Base-by-base conservation (phyloP, 2,888 invertebrate genomes). In the Harpalus rubripes region DNA sequence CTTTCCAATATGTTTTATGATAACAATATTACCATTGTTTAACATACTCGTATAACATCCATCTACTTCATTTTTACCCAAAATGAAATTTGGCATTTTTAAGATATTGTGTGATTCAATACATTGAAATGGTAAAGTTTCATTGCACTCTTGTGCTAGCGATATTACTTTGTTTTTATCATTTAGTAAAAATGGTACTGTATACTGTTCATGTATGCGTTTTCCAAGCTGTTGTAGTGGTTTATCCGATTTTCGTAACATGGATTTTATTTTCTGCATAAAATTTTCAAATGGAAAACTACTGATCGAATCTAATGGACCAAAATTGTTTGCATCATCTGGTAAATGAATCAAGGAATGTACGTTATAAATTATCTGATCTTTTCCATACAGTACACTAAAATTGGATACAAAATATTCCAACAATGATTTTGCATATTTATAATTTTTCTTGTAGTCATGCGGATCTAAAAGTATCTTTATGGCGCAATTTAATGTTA, bases 261-360 rank as follows among this genome's bases (percentile, higher is more conserved):
- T 61, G 22, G 18, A 22, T 12, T 61, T 61, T 18, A n/a, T n/a
- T n/a, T n/a, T n/a, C n/a, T n/a, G n/a, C n/a, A n/a, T n/a, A n/a
- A n/a, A n/a, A 61, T 61, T 61, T 61, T 61, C 61, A 22, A 61
- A 61, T 61, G 61, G n/a, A 22, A 61, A 61, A 61, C 61, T 61
- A 61, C 61, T 61, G 8, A 61, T 61, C 22, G 61, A 61, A 61
- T 61, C 61, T 12, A 61, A 61, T 18, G 16, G 61, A 61, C 22
- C 61, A 18, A 61, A 22, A 61, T 61, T 61, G 7, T 61, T 18
- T 18, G 61, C 16, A 61, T 61, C 61, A 61, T 61, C 61, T 8
- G n/a, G 18, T 61, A 61, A 22, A 61, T 61, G 10, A 44, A 44
- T 44, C 44, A 44, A 44, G 10, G 44, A 44, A 44, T 44, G 44